Evolutionary conservation across 2,888 invertebrate genomes (phyloP), one percentile per base, ranked within the genome.

Genomic region (Colostygia pectinataria): DNA sequence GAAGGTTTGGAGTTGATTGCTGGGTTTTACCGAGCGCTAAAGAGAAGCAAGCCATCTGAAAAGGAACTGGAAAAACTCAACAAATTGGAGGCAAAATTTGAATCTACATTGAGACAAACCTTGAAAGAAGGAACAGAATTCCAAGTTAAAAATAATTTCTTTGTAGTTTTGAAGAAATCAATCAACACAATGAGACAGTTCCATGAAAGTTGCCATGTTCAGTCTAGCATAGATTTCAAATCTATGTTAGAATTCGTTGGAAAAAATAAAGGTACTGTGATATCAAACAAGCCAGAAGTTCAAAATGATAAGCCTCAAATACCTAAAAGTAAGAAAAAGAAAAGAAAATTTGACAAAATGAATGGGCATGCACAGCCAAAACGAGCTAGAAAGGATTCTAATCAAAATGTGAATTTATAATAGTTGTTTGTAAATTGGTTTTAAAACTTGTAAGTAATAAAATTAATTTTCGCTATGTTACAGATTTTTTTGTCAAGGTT

Each of bases 1-100:
- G 95, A 95, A 80, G 93, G 93, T 0, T 65, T 94, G 1, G 94
- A 94, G 65, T 78, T 95, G 48, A 71, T 95, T 33, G 82, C 87
- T n/a, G 83, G 92, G 2, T 93, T 95, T 57, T 95, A 93, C 71
- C 87, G 90, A 36, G 92, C 93, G 61, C 77, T 92, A 8, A 91
- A 93, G 63, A 77, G 90, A 53, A 74, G 65, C 49, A 90, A 91
- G 55, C 78, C 84, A 18, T 51, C 75, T 6, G 80, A 84, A n/a
- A 68, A 70, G 27, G 68, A 77, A 10, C 60, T 80, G 9, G 63
- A 59, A 18, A 79, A 83, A 41, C 64, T 92, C 38, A 60, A 74
- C 5, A 75, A 82, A 40, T 63, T 91, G 40, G 93, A 93, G 65
- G 68, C 67, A 1, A 74, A 72, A 34, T 90, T 94, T 55, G 87